A percentile compares a stretch with the other conserved stretches of the same genome.
phyloP scores from a whole-genome alignment of 2,888 invertebrate genomes.

The Scaptomyza flava region DNA sequence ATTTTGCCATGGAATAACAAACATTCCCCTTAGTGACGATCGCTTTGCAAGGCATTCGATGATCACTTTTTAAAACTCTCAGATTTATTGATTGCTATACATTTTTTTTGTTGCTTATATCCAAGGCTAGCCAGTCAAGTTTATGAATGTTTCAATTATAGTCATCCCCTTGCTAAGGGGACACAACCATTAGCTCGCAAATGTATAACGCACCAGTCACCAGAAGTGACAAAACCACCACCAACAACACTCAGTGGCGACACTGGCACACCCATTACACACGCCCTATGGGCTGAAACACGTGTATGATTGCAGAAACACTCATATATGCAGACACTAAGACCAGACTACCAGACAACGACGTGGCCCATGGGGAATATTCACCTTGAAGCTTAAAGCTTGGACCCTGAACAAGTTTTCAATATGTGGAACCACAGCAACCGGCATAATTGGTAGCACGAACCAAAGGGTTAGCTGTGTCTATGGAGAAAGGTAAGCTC shows the following conservation, averaged over 20 bases:
- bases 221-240: conserved; percentile 37
- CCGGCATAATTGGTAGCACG: conserved; percentile 50
- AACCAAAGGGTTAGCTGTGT: conserved; percentile 7
- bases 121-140: conserved; percentile 32
- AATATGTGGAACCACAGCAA: conserved; percentile 53
- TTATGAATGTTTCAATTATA: conserved; percentile 26
- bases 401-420: conserved; percentile 3
- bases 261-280: conserved; percentile 44
- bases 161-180: conserved; percentile 9
- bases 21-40: too few species aligned
- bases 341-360: conserved; percentile 8
- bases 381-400: conserved; percentile 38
- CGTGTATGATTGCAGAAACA: conserved; percentile 46
- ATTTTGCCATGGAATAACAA: neutral
- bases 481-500: conserved; percentile 14
- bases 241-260: conserved; percentile 18
- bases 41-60: too few species aligned
- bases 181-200: conserved; percentile 45
- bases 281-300: conserved; percentile 6
- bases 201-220: conserved; percentile 18
- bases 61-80: too few species aligned
- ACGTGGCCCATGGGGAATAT: conserved; percentile 26
- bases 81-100: conserved; percentile 48
- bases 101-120: conserved; percentile 7
- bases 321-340: conserved; percentile 24